Base-by-base conservation (phyloP, 2,797 vertebrate species). In the Protosalanx chinensis region DNA sequence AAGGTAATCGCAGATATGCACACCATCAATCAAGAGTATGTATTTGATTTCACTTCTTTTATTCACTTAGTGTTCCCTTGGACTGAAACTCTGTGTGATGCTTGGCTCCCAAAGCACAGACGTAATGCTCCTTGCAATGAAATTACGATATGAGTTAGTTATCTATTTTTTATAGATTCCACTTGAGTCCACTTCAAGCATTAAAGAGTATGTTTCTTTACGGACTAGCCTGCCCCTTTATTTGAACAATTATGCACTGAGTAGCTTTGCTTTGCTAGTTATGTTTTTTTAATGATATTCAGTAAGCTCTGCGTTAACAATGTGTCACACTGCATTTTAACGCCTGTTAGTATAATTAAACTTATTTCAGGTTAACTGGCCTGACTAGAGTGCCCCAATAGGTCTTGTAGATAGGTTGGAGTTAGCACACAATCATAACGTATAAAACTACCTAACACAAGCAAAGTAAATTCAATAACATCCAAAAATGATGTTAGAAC, bases 111-210 rank as follows among this genome's bases (percentile, higher is more conserved):
- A 68, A 2, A 46, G 64, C 57, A 71, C 59, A 51, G 23, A 70
- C 72, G 73, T 80, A 72, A 75, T 77, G 64, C 75, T 30, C 65
- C 69, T 62, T 77, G 76, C 59, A 66, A 82, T 79, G 70, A 76
- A 76, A 86, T 85, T 84, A 84, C 65, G 63, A 69, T 23, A 80
- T 71, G 83, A 76, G 41, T 72, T 67, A 51, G 46, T 62, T 58
- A 88, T 87, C 70, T 67, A 85, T 86, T 84, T 76, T 86, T 89
- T 73, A 86, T 84, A 27, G 23, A 27, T 27, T 27, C 23, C 23
- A 27, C 23, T 27, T 27, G 84, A 89, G 81, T 73, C 35, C 59
- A 64, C 63, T 27, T 58, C 66, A 75, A 69, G 73, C 72, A 79
- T 64, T 65, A 75, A 61, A 69, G 72, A 53, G 67, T 12, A 60